These are phyloP conservation scores for Tragelaphus eurycerus DNA, from an alignment of 2,797 vertebrate species.

Conservation along the genomic window DNA sequence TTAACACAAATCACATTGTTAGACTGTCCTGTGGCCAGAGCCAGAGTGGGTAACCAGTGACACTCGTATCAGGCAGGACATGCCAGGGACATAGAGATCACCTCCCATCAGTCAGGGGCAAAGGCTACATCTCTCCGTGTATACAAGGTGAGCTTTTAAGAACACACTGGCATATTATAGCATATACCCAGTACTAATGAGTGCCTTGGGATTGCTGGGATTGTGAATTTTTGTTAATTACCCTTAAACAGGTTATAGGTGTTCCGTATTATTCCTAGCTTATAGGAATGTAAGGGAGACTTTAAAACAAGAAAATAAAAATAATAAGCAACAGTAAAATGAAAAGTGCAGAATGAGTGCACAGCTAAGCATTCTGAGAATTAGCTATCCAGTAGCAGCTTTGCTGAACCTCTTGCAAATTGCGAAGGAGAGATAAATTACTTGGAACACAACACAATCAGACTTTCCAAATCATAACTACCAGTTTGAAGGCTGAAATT, in stretches of 20 bases:
- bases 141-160: neutral
- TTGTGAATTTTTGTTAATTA: neutral
- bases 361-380: neutral
- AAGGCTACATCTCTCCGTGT: neutral
- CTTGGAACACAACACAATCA: neutral
- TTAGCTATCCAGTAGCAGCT: neutral
- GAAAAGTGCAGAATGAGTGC: neutral
- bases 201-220: neutral
- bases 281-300: neutral
- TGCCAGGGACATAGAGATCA: neutral
- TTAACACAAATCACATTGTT: neutral
- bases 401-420: neutral
- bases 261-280: neutral
- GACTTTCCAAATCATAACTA: neutral
- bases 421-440: neutral
- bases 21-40: neutral
- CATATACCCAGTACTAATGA: neutral
- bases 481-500: constrained; percentile 7
- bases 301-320: constrained; percentile 32
- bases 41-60: neutral
- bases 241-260: neutral
- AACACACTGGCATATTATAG: neutral
- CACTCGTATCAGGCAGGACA: neutral
- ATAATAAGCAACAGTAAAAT: neutral
- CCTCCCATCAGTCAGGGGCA: neutral